Base-by-base conservation (phyloP, 2,888 invertebrate species). In the Metopia argyrocephala region DNA sequence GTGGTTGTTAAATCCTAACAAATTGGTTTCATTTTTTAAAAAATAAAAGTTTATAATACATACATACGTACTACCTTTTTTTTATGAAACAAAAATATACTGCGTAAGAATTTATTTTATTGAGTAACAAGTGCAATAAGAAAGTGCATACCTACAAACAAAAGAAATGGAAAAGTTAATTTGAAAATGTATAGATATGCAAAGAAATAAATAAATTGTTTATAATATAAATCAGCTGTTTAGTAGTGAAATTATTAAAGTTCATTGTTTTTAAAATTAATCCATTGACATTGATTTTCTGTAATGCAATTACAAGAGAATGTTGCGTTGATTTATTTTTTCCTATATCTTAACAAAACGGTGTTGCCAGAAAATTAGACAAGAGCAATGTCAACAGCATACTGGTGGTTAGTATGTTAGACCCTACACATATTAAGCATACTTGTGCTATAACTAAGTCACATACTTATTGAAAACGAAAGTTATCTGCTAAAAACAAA, bases 201-300 rank as follows among this genome's bases (percentile, higher is more conserved):
- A 50, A 12, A 46, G 5, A 52, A 45, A 4, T 18, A 46, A 61
- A 52, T 57, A n/a, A 64, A 50, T 31, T 61, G 21, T 52, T 66
- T 66, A 38, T 25, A 68, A 68, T 52, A 18, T 27, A 21, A n/a
- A 38, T 81, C 70, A 70, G 66, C 61, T 66, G 69, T 56, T 70
- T 15, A 54, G 20, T 66, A 46, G 65, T 57, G 52, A 5, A 69
- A 56, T 25, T 64, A 56, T 21, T 15, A 59, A 69, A 73, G 69
- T 59, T 70, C 56, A 81, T 61, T 73, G 68, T 50, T 57, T 71
- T 56, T 31, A 27, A 21, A 79, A 71, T 71, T 62, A 68, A 69
- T 56, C 50, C 61, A 56, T 65, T 81, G 81, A 50, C 81, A 78
- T 78, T 81, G 74, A 74, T 78, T 75, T 78, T 66, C 23, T 65